Evolutionary conservation across 2,797 vertebrate species (phyloP).

Genomic region (Platyrinchus mystaceus): DNA sequence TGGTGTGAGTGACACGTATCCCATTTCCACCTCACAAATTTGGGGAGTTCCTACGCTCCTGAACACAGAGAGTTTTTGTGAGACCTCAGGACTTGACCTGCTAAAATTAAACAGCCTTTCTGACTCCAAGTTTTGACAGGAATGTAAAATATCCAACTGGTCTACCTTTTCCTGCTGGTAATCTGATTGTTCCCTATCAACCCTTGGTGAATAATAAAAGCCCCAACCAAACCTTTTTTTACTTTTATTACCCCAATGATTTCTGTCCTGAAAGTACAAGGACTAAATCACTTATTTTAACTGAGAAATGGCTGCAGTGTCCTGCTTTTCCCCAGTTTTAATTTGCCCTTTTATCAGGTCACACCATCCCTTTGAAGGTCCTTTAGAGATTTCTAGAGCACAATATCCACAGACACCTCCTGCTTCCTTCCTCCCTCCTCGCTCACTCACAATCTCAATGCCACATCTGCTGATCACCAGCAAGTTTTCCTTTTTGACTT

Average conservation of each 20-base stretch:
- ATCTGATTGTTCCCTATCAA: not conserved
- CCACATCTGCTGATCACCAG: not conserved
- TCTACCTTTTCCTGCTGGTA: not conserved
- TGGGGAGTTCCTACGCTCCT: not conserved
- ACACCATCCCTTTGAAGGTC: not conserved
- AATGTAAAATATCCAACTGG: not conserved
- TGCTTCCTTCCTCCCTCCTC: not conserved
- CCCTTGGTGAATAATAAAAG: not conserved
- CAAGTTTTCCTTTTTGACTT: not conserved
- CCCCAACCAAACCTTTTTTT: not conserved
- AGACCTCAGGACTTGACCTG: not conserved
- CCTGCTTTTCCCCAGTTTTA: not conserved
- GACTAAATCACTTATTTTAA: not conserved
- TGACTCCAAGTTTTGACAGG: no score
- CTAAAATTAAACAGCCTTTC: not conserved
- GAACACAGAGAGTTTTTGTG: not conserved
- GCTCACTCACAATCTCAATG: not conserved
- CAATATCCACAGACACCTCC: not conserved
- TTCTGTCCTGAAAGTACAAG: not conserved
- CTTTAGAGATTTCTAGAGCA: not conserved
- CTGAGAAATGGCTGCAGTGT: not conserved
- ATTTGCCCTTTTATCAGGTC: not conserved
- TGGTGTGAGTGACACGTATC: not conserved
- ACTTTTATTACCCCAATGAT: not conserved
- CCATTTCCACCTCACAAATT: not conserved